Conservation (phyloP, 2,113 vertebrate species). For the Cottus gobio region DNA sequence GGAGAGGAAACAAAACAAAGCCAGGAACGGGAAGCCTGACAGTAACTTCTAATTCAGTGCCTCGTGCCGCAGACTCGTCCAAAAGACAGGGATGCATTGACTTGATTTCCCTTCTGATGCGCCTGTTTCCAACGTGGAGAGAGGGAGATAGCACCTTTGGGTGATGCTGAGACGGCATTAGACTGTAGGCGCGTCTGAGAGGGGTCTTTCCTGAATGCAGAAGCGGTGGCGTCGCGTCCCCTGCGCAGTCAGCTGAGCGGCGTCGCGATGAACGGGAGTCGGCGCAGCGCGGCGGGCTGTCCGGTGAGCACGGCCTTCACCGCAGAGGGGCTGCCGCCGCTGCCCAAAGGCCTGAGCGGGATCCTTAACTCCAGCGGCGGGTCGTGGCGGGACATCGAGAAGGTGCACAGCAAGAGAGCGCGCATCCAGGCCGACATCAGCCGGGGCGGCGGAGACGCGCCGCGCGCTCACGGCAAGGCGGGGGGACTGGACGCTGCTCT, state of each 20-base stretch:
- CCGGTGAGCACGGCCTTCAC: slow-evolving; percentile 60
- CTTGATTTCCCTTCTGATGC: background rate
- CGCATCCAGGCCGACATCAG: slow-evolving; percentile 87
- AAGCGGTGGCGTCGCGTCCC: background rate
- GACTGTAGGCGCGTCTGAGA: background rate
- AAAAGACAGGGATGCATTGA: background rate
- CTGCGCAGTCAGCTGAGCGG: background rate
- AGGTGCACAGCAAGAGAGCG: slow-evolving; percentile 84
- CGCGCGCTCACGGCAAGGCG: slow-evolving; percentile 64
- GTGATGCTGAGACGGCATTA: background rate
- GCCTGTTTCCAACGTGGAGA: background rate
- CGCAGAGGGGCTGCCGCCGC: slow-evolving; percentile 82
- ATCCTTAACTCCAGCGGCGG: slow-evolving; percentile 86
- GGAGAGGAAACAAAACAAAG: slow-evolving; percentile 62
- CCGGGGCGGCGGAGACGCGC: slow-evolving; percentile 68
- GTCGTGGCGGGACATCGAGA: slow-evolving; percentile 86
- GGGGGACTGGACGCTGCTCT: slow-evolving; percentile 84
- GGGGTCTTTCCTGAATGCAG: background rate
- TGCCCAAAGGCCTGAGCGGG: slow-evolving; percentile 86
- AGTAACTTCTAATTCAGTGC: background rate
- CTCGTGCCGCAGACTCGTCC: background rate
- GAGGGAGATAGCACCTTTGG: background rate
- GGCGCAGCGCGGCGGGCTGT: slow-evolving; percentile 48
- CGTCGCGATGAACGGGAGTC: slow-evolving; percentile 75
- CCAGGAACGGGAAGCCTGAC: slow-evolving; percentile 32